These are phyloP conservation scores for Eulemur coronatus DNA, from an alignment of 2,797 vertebrate genomes.

Conservation along the genomic window DNA sequence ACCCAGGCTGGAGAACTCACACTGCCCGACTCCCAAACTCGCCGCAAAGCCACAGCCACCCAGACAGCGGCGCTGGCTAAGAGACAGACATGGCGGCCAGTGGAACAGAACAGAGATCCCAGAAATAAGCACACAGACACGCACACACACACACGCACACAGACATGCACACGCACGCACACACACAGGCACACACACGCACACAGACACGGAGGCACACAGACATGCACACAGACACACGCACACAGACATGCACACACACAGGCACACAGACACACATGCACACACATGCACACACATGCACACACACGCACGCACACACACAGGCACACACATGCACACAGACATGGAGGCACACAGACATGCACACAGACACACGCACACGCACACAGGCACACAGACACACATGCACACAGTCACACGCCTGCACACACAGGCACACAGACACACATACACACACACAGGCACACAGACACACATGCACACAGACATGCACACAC, in stretches of 20 bases:
- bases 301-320: accelerated
- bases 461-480: neutral
- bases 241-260: too few species aligned
- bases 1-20: neutral
- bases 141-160: neutral
- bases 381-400: too few species aligned
- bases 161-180: too few species aligned
- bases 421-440: accelerated
- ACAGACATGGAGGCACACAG: accelerated
- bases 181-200: accelerated
- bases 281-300: too few species aligned
- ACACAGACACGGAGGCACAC: too few species aligned
- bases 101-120: accelerated
- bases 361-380: too few species aligned
- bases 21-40: too few species aligned
- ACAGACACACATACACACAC: too few species aligned
- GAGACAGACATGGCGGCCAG: accelerated
- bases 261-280: too few species aligned
- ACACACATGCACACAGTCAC: accelerated
- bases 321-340: neutral
- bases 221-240: too few species aligned
- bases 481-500: accelerated
- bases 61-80: accelerated
- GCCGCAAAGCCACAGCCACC: accelerated
- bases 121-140: accelerated